phyloP scores from a whole-genome alignment of 2,113 vertebrate species.

The Calidris pugnax region DNA sequence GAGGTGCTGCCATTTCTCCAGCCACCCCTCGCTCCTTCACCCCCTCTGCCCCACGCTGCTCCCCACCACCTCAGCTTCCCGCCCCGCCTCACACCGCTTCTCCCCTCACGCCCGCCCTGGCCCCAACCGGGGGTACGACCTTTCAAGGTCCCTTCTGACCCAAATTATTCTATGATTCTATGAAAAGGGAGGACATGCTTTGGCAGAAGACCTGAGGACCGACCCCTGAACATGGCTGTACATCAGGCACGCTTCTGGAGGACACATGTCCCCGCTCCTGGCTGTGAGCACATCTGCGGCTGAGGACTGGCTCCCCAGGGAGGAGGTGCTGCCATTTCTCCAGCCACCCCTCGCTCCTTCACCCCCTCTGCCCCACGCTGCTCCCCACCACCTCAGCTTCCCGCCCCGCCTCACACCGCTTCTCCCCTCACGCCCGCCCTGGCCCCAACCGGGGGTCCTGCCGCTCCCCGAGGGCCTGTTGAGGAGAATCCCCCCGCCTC shows the following conservation, averaged over 20 bases:
- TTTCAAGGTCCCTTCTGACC: not conserved
- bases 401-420: not conserved
- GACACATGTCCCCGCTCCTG: accelerated
- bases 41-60: not conserved
- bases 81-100: not conserved
- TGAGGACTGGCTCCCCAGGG: not conserved
- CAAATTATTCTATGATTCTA: not conserved
- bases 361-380: not conserved
- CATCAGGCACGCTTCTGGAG: not conserved
- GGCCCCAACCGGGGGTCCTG: accelerated
- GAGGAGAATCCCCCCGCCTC: too few species aligned
- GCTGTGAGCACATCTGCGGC: not conserved
- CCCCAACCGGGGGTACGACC: not conserved
- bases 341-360: not conserved
- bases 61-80: not conserved
- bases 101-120: not conserved
- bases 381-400: not conserved
- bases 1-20: not conserved
- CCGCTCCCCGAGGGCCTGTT: not conserved
- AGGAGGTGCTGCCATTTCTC: not conserved
- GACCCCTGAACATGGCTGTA: accelerated
- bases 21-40: not conserved
- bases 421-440: not conserved
- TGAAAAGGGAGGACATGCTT: not conserved
- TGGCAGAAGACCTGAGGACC: not conserved